Conservation (phyloP, 2,888 invertebrate genomes). For the Linyphia triangularis region DNA sequence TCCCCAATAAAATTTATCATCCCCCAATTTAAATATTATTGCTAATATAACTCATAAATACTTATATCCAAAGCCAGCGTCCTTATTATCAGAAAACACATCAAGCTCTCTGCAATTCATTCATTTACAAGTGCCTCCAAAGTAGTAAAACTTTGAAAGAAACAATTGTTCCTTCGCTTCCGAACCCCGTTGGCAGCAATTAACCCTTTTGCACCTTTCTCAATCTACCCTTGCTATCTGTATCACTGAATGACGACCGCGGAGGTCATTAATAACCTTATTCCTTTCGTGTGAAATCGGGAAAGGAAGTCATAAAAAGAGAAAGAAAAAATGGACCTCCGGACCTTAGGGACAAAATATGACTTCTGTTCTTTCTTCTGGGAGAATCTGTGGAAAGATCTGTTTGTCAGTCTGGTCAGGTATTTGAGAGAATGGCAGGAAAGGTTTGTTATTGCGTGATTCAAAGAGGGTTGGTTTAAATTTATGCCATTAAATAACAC, state of each 20-base stretch:
- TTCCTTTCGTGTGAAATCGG: constrained; percentile 33
- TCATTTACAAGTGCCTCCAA: neutral
- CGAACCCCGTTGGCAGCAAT: neutral
- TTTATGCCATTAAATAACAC: constrained; percentile 9
- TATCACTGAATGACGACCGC: neutral
- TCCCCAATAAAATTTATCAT: neutral
- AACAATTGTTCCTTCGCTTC: neutral
- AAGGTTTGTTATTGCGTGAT: neutral
- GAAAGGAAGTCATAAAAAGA: constrained; percentile 25
- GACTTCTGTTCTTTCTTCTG: neutral
- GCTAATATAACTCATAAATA: neutral
- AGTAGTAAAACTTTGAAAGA: neutral
- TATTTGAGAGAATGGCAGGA: neutral
- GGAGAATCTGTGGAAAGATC: neutral
- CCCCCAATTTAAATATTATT: neutral
- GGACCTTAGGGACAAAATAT: neutral
- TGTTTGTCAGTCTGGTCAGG: constrained; percentile 10
- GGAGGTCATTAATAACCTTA: constrained; percentile 22
- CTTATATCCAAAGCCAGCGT: neutral
- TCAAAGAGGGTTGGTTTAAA: constrained; percentile 12
- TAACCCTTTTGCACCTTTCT: constrained; percentile 12
- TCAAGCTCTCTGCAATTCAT: neutral
- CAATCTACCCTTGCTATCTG: constrained; percentile 5
- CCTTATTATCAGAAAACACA: neutral
- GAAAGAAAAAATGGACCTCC: neutral